Base-by-base conservation (phyloP, 2,888 invertebrate species). In the Emmelina monodactyla region DNA sequence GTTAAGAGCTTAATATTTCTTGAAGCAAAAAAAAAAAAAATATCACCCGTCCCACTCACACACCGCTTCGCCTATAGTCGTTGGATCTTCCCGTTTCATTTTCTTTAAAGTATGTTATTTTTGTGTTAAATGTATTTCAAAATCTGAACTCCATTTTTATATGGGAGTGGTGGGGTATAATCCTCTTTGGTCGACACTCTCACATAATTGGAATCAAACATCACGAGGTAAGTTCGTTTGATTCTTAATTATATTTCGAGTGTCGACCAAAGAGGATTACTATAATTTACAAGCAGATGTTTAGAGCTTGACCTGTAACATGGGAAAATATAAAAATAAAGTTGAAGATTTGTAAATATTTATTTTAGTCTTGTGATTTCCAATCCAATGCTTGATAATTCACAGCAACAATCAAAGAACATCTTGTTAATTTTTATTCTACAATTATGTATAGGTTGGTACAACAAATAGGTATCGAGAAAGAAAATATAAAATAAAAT, bases 191-290 rank as follows among this genome's bases (percentile, higher is more conserved):
- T 38, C 32, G 33, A 33, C 14, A 35, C 33, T 19, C 35, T 35
- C 38, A 31, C 30, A 38, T 35, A 34, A 38, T 34, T 35, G 37
- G n/a, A 34, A 41, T 38, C 37, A 38, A 38, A 41, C 41, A 12
- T 41, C 41, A 41, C 38, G 16, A 38, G 38, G 38, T 37, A 37
- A 37, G 40, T 40, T 40, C 37, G 35, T 40, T 37, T 40, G 33
- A 40, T 37, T 40, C 40, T 31, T 35, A 37, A 40, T 37, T 37
- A 40, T 40, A 33, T 28, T 37, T 37, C 40, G 40, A 10, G 22
- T 33, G 13, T 34, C 34, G 30, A 22, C 34, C 33, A 31, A 36
- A 36, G n/a, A n/a, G n/a, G 37, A 37, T 29, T 28, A 35, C 30
- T 38, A 35, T 19, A 28, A n/a, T 32, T 39, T 39, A 37, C 40